Evolutionary conservation across 2,113 vertebrate species (phyloP), one percentile per base, ranked within the genome.

Genomic region (Blennius ocellaris): DNA sequence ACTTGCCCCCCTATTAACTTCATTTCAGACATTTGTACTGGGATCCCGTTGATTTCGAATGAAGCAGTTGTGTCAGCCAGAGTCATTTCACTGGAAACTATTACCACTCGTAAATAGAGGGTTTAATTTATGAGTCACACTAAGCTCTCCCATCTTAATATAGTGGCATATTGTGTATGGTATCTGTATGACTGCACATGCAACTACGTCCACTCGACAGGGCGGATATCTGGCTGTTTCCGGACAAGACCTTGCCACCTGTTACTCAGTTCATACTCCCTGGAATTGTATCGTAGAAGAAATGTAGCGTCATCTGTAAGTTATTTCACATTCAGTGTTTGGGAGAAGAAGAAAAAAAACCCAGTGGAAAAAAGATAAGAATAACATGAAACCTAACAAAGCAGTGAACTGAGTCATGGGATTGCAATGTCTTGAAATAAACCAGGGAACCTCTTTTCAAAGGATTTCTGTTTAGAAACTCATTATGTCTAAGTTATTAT

Each of bases 181-280:
- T 37, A 54, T 73, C 62, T 67, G 57, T n/a, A 69, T 40, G 21
- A 17, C 44, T 44, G 39, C 49, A 54, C 17, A 37, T 44, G 21
- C 55, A 72, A 40, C 47, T 12, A 16, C 8, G 0, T 30, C 16
- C 30, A 8, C 54, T 53, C 11, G 40, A 50, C 51, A 66, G 79
- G 65, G 55, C 74, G 60, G 55, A 78, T 49, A 69, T 80, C 63
- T 66, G 5, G 53, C 14, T 37, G 41, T 6, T 40, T 16, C 11
- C 12, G 44, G 16, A 39, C 15, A 2, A 67, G 55, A 70, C 64
- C 68, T 41, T 70, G 1, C 56, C 81, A 82, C 73, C 78, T 86
- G 79, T 70, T 82, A 12, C 1, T 65, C 30, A 21, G 60, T 38
- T 63, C 53, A 44, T 12, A 38, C 41, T 45, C 11, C 47, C 0